Conservation (phyloP, 2,797 vertebrate species). For the Cottoperca gobio region DNA sequence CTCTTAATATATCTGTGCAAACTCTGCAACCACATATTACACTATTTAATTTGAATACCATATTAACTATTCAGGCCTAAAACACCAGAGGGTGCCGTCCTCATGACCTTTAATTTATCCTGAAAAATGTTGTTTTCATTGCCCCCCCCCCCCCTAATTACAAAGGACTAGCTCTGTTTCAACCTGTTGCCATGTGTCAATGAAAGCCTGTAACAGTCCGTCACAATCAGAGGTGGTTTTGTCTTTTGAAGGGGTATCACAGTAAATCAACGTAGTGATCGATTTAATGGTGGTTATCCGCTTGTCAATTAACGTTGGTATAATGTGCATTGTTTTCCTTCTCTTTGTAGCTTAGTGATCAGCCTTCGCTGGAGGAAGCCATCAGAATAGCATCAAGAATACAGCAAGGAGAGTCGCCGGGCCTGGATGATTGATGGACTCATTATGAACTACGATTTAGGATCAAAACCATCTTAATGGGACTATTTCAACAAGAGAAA, state of each 20-base stretch:
- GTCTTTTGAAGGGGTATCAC: slow-evolving; percentile 16
- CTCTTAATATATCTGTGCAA: no score
- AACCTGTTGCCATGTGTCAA: slow-evolving; percentile 13
- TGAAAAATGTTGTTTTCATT: slow-evolving; percentile 23
- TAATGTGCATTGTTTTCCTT: slow-evolving; percentile 15
- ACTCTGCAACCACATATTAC: not conserved
- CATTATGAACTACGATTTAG: slow-evolving; percentile 58
- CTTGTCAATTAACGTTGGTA: slow-evolving; percentile 16
- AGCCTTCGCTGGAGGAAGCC: slow-evolving; percentile 98
- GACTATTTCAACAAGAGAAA: slow-evolving; percentile 61
- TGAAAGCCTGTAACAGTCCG: slow-evolving; percentile 22
- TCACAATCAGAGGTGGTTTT: slow-evolving; percentile 17
- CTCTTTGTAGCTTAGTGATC: slow-evolving; percentile 91
- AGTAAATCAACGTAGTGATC: slow-evolving; percentile 6
- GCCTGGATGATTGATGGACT: slow-evolving; percentile 92
- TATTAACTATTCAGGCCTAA: not conserved
- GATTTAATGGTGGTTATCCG: slow-evolving; percentile 10
- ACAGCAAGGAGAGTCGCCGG: slow-evolving; percentile 98
- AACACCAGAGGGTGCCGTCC: slow-evolving; percentile 5
- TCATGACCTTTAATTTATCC: slow-evolving; percentile 23
- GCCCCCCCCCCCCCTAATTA: slow-evolving; percentile 40
- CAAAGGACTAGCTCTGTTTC: slow-evolving; percentile 13
- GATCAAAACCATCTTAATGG: slow-evolving; percentile 76
- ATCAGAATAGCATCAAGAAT: slow-evolving; percentile 99
- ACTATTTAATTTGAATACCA: not conserved